Conservation (phyloP, 2,113 vertebrate genomes). For the Stegostoma tigrinum region DNA sequence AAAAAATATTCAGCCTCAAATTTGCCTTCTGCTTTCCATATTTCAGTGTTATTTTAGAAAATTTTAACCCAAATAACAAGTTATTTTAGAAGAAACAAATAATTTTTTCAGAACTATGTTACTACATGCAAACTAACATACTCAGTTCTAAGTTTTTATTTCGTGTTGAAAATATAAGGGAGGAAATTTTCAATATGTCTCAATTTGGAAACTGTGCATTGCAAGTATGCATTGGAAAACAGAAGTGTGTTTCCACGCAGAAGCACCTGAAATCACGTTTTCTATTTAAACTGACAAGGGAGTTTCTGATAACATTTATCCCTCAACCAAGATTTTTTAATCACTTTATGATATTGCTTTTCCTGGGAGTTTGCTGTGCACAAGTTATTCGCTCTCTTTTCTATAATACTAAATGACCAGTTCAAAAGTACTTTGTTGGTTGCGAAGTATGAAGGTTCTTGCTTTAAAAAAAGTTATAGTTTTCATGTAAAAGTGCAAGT, state of each 20-base stretch:
- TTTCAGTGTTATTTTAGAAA: not conserved
- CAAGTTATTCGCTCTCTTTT: not conserved
- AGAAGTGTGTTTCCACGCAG: not conserved
- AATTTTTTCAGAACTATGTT: no score
- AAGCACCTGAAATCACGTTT: no score
- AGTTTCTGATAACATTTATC: not conserved
- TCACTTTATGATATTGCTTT: not conserved
- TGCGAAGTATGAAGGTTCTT: not conserved
- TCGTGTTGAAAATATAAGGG: not conserved
- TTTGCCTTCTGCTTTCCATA: not conserved
- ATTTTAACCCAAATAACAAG: not conserved
- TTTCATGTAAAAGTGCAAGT: not conserved
- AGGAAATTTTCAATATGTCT: no score
- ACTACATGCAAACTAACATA: not conserved
- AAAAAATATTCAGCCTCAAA: not conserved
- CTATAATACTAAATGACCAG: not conserved
- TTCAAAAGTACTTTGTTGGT: not conserved
- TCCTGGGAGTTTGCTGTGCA: not conserved
- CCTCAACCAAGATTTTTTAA: not conserved
- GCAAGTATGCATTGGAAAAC: not conserved
- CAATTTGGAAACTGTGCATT: not conserved
- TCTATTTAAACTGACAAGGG: not conserved
- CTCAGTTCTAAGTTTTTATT: not conserved
- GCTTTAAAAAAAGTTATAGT: not conserved
- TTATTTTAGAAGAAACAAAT: not conserved